Evolutionary conservation across 2,113 vertebrate genomes (phyloP).

Genomic region (Gnathonemus echidnorhynchus): DNA sequence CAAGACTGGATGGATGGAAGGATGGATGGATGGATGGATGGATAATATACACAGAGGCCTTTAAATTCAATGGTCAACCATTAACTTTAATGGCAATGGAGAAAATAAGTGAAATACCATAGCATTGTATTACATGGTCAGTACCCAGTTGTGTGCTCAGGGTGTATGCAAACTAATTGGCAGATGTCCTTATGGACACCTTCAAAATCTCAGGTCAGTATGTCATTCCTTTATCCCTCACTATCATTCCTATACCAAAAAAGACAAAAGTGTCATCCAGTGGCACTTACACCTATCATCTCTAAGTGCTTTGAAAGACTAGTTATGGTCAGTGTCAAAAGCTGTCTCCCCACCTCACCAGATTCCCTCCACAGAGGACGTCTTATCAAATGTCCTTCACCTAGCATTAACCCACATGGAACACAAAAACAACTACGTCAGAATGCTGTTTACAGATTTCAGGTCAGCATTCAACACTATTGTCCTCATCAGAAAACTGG

Average conservation of each 20-base stretch:
- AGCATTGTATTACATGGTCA: neutral
- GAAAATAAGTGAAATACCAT: neutral
- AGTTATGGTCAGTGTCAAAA: neutral
- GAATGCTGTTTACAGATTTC: neutral
- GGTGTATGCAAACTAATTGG: neutral
- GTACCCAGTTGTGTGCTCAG: neutral
- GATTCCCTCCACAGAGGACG: neutral
- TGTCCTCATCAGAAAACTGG: neutral
- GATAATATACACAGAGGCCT: neutral
- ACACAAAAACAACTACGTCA: neutral
- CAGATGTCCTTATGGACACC: neutral
- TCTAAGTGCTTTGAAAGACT: neutral
- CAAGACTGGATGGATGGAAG: neutral
- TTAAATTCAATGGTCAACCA: neutral
- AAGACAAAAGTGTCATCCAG: neutral
- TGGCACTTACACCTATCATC: neutral
- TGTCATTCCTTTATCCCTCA: neutral
- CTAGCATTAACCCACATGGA: neutral
- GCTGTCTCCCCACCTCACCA: neutral
- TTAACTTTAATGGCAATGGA: neutral
- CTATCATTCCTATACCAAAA: neutral
- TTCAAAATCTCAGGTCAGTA: neutral
- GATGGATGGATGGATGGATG: neutral
- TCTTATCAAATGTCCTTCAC: neutral
- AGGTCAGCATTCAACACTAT: neutral